A percentile compares a stretch with the other conserved stretches of the same genome.
Conservation (phyloP, 2,888 invertebrate species). For the Eugnorisma glareosa region DNA sequence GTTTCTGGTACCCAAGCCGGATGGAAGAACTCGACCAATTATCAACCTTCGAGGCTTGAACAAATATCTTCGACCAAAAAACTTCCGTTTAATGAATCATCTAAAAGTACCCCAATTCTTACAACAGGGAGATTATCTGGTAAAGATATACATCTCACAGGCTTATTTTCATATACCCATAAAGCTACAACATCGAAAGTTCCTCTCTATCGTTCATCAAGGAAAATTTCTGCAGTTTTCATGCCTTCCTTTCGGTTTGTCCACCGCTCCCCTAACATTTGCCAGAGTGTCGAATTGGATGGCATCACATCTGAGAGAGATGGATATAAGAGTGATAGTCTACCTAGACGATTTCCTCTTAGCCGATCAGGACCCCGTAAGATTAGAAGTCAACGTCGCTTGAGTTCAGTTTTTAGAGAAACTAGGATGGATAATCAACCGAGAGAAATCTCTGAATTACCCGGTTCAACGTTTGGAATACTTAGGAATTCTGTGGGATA, state of each 20-base stretch:
- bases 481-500: not conserved
- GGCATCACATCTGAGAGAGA: not conserved
- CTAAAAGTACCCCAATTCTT: slow-evolving; percentile 2
- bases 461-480: not conserved
- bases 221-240: not conserved
- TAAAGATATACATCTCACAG: not conserved
- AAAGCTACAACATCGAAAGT: too few species aligned
- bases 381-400: not conserved
- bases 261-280: not conserved
- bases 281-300: slow-evolving; percentile 1
- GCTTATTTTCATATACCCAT: too few species aligned
- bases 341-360: slow-evolving; percentile 2
- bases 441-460: not conserved
- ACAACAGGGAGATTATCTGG: not conserved
- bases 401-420: not conserved
- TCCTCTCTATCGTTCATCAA: not conserved
- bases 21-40: slow-evolving; percentile 2
- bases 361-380: not conserved
- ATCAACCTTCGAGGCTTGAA: slow-evolving; percentile 5
- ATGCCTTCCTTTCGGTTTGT: not conserved
- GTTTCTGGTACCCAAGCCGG: slow-evolving; percentile 1
- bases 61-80: not conserved
- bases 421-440: slow-evolving; percentile 2
- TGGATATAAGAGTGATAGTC: slow-evolving; percentile 5
- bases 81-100: not conserved